Conservation (phyloP, 2,797 vertebrate genomes). For the Lagocephalus sceleratus region DNA sequence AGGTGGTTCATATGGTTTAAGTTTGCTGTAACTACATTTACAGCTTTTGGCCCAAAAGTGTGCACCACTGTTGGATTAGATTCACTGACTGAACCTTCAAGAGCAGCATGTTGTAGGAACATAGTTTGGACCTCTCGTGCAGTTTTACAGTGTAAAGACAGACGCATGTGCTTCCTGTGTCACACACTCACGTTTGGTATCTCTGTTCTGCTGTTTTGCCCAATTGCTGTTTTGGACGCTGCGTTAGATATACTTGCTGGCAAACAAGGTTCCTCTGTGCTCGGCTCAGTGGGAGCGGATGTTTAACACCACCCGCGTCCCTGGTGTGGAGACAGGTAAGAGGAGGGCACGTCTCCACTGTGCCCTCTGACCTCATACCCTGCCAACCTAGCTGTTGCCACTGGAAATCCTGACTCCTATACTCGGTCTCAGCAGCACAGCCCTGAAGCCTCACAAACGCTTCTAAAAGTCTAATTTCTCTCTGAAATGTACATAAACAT, state of each 20-base stretch:
- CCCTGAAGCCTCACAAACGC: conserved; percentile 29
- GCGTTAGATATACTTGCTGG: conserved; percentile 89
- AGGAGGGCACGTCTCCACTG: conserved; percentile 41
- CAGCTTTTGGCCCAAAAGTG: neutral
- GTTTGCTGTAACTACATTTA: no score
- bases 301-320: conserved; percentile 94
- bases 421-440: conserved; percentile 53
- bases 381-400: conserved; percentile 21
- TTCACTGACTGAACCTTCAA: neutral
- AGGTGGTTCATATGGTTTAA: no score
- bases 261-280: conserved; percentile 92
- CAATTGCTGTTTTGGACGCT: conserved; percentile 63
- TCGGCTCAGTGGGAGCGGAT: conserved; percentile 97
- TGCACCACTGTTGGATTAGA: neutral
- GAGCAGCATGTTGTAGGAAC: conserved; percentile 20
- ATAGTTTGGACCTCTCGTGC: conserved; percentile 11
- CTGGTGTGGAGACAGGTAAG: conserved; percentile 94
- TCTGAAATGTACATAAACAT: neutral
- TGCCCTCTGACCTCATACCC: conserved; percentile 45
- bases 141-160: conserved; percentile 24
- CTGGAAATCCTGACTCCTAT: conserved; percentile 54
- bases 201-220: conserved; percentile 75
- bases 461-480: neutral
- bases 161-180: conserved; percentile 52
- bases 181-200: conserved; percentile 58